Evolutionary conservation across 2,888 invertebrate species (phyloP), one percentile per base, ranked within the genome.

Genomic region (Bimastos eiseni): DNA sequence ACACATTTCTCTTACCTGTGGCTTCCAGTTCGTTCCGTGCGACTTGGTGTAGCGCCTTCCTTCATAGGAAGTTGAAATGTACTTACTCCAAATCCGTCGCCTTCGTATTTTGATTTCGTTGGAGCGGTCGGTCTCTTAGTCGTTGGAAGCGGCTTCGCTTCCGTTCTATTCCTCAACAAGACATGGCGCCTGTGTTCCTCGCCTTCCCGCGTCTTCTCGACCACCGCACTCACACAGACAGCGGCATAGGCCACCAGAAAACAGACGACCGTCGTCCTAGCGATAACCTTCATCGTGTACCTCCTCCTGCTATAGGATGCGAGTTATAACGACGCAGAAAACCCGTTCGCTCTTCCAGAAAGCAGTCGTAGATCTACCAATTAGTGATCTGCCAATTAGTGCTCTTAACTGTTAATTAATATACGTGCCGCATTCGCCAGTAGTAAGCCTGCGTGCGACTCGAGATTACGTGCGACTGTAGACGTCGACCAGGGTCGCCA

Each of bases 181-280:
- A 86, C 34, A 37, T 34, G 24, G 36, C 86, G 86, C 37, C 86
- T 86, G 36, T 86, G 86, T 36, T 36, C 86, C 21, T 34, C 36
- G n/a, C 36, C 86, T 33, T 86, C 86, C 36, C 86, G 33, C 36
- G 86, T 86, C 86, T 86, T 86, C 37, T 86, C 86, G 36, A 86
- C 36, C 34, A 86, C 86, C 21, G 86, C 86, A 86, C 36, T 6
- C 36, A 86, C 37, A 21, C 36, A 34, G 86, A 86, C 34, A 24
- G 37, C 86, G 19, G 37, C 86, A 34, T 36, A 37, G 21, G 36
- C 86, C 86, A 86, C 86, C 86, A 86, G 36, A 36, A 86, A 24
- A 36, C 86, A 34, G 11, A 36, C 6, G 86, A 86, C 34, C 34
- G 19, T 30, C 86, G 0, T 86, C 21, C 2, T 86, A 11, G 21